Evolutionary conservation across 2,888 invertebrate species (phyloP), one percentile per base, ranked within the genome.

Genomic region (Resseliella maxima): DNA sequence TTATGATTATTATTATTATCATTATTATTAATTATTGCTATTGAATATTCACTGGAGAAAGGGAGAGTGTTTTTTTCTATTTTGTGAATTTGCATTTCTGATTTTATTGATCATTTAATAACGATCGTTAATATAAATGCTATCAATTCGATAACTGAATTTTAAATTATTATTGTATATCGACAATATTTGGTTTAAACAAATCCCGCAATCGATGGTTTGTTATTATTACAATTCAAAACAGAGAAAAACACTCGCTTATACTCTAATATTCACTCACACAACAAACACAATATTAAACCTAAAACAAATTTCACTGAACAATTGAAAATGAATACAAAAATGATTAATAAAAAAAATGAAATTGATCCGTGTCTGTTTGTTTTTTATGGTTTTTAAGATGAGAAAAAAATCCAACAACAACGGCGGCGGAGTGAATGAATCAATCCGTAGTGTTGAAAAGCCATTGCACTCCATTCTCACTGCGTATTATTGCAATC

Each of bases 291-390:
- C 72, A 72, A 72, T 72, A 72, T 72, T 72, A 72, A 72, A 72
- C 72, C 72, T 72, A 72, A 72, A 72, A 72, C 72, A 72, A 72
- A 72, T 72, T 35, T 72, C 72, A 72, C 72, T 72, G 72, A 72
- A 72, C 72, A 72, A 72, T 72, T 72, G 72, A 72, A 72, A 59
- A 59, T 59, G 59, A 59, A 59, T 59, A 59, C 59, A 59, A 59
- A 72, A 72, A 72, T 72, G 72, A 72, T 72, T 72, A 72, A 72
- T 72, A 72, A 85, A 85, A 85, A 85, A 85, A 85, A 85, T 85
- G 85, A 85, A 85, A 85, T 85, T 85, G 85, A 85, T 27, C 18
- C 46, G 46, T 50, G 46, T 50, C 18, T 50, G 15, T 50, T 50
- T 15, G 12, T 12, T 41, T 41, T 41, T 83, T 41, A 41, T 10